Conservation (phyloP, 1,140 invertebrate genomes). For the Helicoverpa zea region DNA sequence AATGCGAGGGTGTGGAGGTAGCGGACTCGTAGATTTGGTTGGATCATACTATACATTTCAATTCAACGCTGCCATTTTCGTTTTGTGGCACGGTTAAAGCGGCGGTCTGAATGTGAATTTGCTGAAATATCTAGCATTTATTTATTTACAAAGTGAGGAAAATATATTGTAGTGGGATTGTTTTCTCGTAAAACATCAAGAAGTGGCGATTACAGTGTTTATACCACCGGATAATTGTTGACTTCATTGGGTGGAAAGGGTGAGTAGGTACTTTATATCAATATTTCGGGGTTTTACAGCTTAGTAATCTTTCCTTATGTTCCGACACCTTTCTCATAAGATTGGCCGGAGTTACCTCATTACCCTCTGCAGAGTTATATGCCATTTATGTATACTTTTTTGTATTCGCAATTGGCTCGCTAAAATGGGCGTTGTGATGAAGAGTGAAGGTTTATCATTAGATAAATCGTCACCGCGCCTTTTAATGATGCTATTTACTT, state of each 20-base stretch:
- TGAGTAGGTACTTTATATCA: conserved; percentile 75
- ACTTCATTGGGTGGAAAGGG: conserved; percentile 82
- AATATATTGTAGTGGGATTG: conserved; percentile 65
- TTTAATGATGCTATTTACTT: conserved; percentile 42
- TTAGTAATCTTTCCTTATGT: conserved; percentile 50
- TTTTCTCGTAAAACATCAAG: conserved; percentile 60
- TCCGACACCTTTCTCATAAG: background rate
- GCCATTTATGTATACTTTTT: conserved; percentile 3
- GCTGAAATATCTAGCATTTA: conserved; percentile 64
- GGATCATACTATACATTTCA: conserved; percentile 59
- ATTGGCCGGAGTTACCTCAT: background rate
- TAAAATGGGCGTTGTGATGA: conserved; percentile 65
- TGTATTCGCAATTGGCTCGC: conserved; percentile 49
- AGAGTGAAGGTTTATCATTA: conserved; percentile 64
- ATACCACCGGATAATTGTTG: conserved; percentile 69
- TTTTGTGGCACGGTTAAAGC: conserved; percentile 83
- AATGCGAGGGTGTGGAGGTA: conserved; percentile 46
- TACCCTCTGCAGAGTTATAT: background rate
- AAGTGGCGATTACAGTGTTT: conserved; percentile 62
- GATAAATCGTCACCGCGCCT: conserved; percentile 54
- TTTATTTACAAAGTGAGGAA: conserved; percentile 66
- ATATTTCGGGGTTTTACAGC: conserved; percentile 72
- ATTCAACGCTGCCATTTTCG: conserved; percentile 85
- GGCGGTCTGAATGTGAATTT: conserved; percentile 70
- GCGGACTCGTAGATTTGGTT: conserved; percentile 45